Percentiles rank a stretch among this genome's conserved stretches.
phyloP scores from a whole-genome alignment of 2,888 invertebrate genomes.

The Drosophila tripunctata region DNA sequence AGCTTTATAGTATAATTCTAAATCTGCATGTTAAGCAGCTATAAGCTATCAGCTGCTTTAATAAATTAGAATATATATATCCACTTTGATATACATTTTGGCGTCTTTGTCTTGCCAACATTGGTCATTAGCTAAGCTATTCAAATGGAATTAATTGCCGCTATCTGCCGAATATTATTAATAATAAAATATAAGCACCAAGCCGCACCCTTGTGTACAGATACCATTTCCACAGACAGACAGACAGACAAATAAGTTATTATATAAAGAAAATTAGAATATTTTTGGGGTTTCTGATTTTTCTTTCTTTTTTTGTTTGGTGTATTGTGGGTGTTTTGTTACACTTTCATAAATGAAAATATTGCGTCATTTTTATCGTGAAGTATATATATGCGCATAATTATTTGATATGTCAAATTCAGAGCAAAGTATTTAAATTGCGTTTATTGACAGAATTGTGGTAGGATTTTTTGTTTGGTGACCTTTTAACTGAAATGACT shows the following conservation, averaged over 20 bases:
- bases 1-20: background rate
- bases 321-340: conserved; percentile 6
- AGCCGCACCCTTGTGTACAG: conserved; percentile 20
- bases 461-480: conserved; percentile 6
- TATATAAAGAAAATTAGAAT: conserved; percentile 14
- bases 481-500: conserved; percentile 20
- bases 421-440: conserved; percentile 7
- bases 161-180: conserved; percentile 18
- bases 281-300: conserved; percentile 7
- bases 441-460: background rate
- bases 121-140: conserved; percentile 28
- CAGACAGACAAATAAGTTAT: conserved; percentile 29
- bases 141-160: conserved; percentile 24
- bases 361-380: conserved; percentile 34
- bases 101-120: background rate
- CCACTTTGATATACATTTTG: conserved; percentile 23
- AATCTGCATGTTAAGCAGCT: conserved; percentile 39
- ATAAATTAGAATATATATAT: conserved; percentile 42
- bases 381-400: background rate
- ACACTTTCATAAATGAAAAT: no score
- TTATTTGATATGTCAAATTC: conserved; percentile 1
- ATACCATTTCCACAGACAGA: conserved; percentile 15
- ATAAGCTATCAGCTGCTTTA: conserved; percentile 32
- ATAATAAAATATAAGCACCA: background rate
- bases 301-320: background rate